Evolutionary conservation across 2,888 invertebrate species (phyloP).

Genomic region (Volucella inflata): DNA sequence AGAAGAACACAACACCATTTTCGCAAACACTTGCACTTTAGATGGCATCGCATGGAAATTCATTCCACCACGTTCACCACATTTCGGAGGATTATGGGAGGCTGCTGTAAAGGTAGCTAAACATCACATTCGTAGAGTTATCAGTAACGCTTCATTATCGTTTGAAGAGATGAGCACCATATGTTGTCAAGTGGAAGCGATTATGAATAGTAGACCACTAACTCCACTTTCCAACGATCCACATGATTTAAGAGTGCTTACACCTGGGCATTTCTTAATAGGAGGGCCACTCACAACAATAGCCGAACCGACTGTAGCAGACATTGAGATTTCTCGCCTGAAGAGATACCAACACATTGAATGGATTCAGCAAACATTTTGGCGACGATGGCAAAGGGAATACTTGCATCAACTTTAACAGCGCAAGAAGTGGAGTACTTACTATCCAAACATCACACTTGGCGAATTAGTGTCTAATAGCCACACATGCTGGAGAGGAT

Average conservation of each 20-base stretch:
- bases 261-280: too few relatives aligned
- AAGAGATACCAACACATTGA: slow-evolving; percentile 52
- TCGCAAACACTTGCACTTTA: background rate
- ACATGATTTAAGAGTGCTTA: slow-evolving; percentile 1
- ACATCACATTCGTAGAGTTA: slow-evolving; percentile 6
- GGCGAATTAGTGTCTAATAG: background rate
- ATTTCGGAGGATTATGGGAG: slow-evolving; percentile 12
- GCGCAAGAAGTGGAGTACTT: slow-evolving; percentile 3
- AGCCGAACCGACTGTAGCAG: slow-evolving; percentile 34
- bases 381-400: background rate
- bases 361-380: slow-evolving; percentile 24
- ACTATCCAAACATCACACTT: background rate
- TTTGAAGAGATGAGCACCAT: slow-evolving; percentile 10
- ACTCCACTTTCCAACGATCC: slow-evolving; percentile 9
- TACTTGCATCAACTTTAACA: slow-evolving; percentile 14
- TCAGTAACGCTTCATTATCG: background rate
- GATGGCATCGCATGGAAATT: slow-evolving; percentile 14
- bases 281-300: slow-evolving; percentile 35
- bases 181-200: slow-evolving; percentile 20
- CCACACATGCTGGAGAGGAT: background rate
- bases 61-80: slow-evolving; percentile 11
- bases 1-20: background rate
- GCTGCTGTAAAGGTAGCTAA: slow-evolving; percentile 22
- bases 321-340: slow-evolving; percentile 18
- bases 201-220: slow-evolving; percentile 21